Conservation (phyloP, 23 tunicate genomes). For the Trididemnum clinides region DNA sequence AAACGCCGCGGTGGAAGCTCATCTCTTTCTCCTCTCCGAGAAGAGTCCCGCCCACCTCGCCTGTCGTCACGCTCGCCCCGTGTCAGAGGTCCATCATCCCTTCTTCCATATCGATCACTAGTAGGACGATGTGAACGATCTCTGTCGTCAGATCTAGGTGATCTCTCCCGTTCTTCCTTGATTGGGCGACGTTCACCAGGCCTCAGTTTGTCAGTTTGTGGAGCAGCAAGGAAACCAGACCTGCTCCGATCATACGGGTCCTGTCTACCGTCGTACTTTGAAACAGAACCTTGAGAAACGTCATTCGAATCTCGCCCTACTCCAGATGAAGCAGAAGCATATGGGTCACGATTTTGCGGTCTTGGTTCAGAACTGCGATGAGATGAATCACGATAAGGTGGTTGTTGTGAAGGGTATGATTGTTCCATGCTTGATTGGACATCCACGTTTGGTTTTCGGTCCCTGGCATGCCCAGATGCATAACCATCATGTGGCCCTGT, state of each 20-base stretch:
- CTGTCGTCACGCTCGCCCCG: conserved; percentile 3
- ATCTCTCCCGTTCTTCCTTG: not conserved
- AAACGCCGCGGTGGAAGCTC: not conserved
- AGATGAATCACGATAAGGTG: too few relatives aligned
- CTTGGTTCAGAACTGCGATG: too few relatives aligned
- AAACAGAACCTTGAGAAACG: not conserved
- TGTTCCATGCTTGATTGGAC: too few relatives aligned
- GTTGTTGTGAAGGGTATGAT: too few relatives aligned
- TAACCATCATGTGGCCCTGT: too few relatives aligned
- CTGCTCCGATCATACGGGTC: not conserved
- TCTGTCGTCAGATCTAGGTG: not conserved
- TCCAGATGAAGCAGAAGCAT: not conserved
- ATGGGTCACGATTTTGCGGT: too few relatives aligned
- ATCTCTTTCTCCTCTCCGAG: not conserved
- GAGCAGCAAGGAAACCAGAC: not conserved
- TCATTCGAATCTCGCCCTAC: not conserved
- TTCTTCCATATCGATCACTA: not conserved
- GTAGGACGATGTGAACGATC: not conserved
- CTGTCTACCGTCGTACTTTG: too few relatives aligned
- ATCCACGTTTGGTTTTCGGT: too few relatives aligned
- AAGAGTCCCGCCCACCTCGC: not conserved
- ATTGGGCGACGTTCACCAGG: not conserved
- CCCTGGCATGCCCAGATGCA: too few relatives aligned
- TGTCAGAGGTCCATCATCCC: not conserved
- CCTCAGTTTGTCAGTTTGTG: not conserved